Evolutionary conservation across 2,113 vertebrate genomes (phyloP), one percentile per base, ranked within the genome.

Genomic region (Cephalopholis sonnerati): DNA sequence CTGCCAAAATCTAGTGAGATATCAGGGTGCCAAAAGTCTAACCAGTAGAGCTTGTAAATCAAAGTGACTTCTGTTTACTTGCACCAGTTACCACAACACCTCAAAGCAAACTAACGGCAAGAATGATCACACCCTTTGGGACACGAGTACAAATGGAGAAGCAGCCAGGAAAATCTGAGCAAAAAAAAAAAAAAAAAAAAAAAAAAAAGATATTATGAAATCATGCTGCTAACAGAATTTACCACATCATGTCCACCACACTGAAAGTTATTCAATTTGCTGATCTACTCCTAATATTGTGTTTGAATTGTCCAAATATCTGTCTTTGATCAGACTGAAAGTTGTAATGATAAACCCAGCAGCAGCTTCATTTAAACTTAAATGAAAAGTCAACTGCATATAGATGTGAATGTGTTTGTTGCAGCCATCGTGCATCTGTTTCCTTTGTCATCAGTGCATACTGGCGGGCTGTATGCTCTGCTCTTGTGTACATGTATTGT

Each of bases 361-460:
- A 11, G 6, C 75, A 53, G 7, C 27, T 17, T 27, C 16, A 5
- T 22, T 41, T 36, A 18, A 32, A 63, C 25, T 36, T 6, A 25
- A 50, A 1, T 1, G 8, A 41, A 10, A 51, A 7, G 41, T 58
- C 25, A 9, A 8, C 16, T 1, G 11, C 3, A 16, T 20, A 53
- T 20, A 18, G 18, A 44, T 8, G 0, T 16, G 27, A 41, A 48
- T 7, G 0, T 41, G n/a, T 83, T 54, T 29, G 57, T 29, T n/a
- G 29, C 9, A 16, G 36, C 15, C 5, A 3, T 25, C 4, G 5
- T 20, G 22, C 39, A 4, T 70, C 20, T 22, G 2, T 78, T 36
- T 77, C 51, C 74, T 61, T 69, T 82, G 68, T 92, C 65, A 32
- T 58, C 20, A 44, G 9, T 24, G 70, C 44, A 39, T 17, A 16